Conservation (phyloP, 2,113 vertebrate genomes). For the Myiozetetes cayanensis region DNA sequence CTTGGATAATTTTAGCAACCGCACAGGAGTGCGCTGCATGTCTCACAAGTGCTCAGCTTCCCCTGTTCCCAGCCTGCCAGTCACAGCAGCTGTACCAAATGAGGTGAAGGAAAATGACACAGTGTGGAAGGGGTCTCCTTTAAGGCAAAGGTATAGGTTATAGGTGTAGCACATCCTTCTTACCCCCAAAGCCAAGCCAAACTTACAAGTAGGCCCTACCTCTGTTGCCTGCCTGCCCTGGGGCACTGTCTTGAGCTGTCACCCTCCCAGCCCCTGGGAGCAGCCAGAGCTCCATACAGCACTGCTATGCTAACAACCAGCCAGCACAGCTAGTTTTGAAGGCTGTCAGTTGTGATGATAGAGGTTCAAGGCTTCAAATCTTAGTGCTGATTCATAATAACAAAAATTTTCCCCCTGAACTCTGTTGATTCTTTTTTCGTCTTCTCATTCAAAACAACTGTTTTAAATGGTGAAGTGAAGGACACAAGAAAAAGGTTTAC, state of each 20-base stretch:
- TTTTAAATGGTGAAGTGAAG: background rate
- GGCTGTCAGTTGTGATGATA: background rate
- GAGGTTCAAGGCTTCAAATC: background rate
- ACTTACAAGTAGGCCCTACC: background rate
- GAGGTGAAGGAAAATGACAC: background rate
- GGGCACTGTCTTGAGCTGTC: background rate
- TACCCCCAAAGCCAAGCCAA: background rate
- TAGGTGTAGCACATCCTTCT: background rate
- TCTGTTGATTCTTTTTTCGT: background rate
- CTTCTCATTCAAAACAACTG: background rate
- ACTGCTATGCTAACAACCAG: background rate
- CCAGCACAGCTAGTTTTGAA: background rate
- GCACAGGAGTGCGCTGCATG: background rate
- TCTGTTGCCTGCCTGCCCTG: background rate
- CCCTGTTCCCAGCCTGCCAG: background rate
- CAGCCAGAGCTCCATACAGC: background rate
- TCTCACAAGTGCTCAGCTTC: background rate
- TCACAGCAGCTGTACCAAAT: background rate
- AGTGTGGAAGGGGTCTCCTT: background rate
- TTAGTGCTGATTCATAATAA: background rate
- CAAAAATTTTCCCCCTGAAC: background rate
- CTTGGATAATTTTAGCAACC: slow-evolving; percentile 9
- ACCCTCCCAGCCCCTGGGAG: background rate
- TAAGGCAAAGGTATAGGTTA: background rate
- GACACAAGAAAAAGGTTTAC: background rate